phyloP scores from a whole-genome alignment of 1,140 invertebrate species.

The Listronotus bonariensis region DNA sequence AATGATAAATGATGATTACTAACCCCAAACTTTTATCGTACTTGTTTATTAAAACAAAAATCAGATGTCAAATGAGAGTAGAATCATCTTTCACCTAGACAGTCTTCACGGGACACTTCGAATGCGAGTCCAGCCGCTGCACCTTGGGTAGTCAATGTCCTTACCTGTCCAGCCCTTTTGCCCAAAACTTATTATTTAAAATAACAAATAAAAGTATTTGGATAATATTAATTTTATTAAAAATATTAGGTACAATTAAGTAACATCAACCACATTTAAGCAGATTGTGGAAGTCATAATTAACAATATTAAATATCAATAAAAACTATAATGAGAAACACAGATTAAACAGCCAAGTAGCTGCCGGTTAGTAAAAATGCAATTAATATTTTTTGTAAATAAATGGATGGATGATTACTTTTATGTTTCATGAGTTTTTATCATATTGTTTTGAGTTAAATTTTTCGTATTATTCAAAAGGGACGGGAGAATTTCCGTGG shows the following conservation, averaged over 20 bases:
- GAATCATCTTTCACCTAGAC: too few relatives aligned
- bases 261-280: slow-evolving; percentile 50
- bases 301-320: slow-evolving; percentile 40
- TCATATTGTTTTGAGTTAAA: slow-evolving; percentile 22
- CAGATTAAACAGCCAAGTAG: slow-evolving; percentile 11
- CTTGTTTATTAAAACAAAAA: too few relatives aligned
- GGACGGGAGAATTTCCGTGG: slow-evolving; percentile 51
- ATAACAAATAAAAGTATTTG: background rate
- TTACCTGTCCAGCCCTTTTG: too few relatives aligned
- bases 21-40: too few relatives aligned
- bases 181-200: too few relatives aligned
- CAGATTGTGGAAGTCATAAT: slow-evolving; percentile 39
- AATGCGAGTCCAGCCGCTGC: too few relatives aligned
- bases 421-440: slow-evolving; percentile 15
- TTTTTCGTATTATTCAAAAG: slow-evolving; percentile 23
- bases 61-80: too few relatives aligned
- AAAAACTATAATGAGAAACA: slow-evolving; percentile 37
- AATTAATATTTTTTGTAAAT: slow-evolving; percentile 19
- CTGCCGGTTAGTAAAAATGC: slow-evolving; percentile 25
- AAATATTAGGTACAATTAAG: slow-evolving; percentile 53
- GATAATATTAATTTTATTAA: slow-evolving; percentile 47
- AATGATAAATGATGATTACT: too few relatives aligned
- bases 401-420: slow-evolving; percentile 38
- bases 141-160: too few relatives aligned
- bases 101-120: too few relatives aligned